phyloP scores from a whole-genome alignment of 2,888 invertebrate species.

The Phymatocera aterrima region DNA sequence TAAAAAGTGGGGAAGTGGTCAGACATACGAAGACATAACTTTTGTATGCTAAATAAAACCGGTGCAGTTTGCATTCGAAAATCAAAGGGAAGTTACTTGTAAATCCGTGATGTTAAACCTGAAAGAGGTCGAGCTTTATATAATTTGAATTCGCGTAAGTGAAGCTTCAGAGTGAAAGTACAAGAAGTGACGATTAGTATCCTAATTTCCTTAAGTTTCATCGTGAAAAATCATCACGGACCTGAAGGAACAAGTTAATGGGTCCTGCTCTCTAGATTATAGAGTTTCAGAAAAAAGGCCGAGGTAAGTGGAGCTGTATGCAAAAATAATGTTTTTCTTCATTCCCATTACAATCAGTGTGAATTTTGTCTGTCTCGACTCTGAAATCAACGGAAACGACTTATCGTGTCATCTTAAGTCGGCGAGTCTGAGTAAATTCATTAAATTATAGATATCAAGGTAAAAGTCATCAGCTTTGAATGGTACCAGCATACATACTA shows the following conservation, averaged over 20 bases:
- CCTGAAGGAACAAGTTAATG: neutral
- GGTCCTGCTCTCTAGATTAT: neutral
- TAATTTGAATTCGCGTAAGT: neutral
- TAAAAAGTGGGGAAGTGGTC: neutral
- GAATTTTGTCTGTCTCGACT: neutral
- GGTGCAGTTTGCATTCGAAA: neutral
- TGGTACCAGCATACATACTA: no score
- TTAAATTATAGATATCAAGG: neutral
- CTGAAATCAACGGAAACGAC: neutral
- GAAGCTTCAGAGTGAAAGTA: neutral
- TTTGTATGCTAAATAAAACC: neutral
- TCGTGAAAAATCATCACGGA: neutral
- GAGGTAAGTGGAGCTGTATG: neutral
- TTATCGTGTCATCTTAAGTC: neutral
- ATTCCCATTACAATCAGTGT: neutral
- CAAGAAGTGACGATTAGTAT: neutral
- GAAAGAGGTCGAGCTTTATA: neutral
- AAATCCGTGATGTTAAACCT: neutral
- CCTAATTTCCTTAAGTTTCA: neutral
- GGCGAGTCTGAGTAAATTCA: neutral
- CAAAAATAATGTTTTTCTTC: neutral
- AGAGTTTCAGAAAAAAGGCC: neutral
- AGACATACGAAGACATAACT: neutral
- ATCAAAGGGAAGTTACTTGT: neutral
- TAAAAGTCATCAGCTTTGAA: neutral